Base-by-base conservation (phyloP, 2,113 vertebrate genomes). In the Toxotes jaculatrix region DNA sequence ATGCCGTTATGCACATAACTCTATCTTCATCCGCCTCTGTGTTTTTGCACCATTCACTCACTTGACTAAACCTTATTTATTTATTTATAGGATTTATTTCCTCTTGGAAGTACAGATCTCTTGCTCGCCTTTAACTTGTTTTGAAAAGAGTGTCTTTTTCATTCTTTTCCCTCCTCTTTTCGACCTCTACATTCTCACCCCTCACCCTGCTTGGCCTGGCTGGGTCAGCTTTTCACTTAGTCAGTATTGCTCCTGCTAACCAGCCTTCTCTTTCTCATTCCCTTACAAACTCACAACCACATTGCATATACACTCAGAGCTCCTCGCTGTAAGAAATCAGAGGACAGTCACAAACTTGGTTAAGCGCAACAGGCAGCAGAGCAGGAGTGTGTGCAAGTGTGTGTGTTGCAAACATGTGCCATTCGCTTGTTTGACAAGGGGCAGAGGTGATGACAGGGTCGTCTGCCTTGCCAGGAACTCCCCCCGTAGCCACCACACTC, bases 361-460 rank as follows among this genome's bases (percentile, higher is more conserved):
- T 53, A n/a, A 65, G 59, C 40, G 7, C 79, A 77, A 59, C 61
- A 74, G 47, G 59, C 72, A 53, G 38, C 12, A 23, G 43, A 55
- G 86, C 73, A 10, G 51, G 47, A 67, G 74, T 76, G 66, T 63
- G 69, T 60, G 60, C 42, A 49, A 73, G 61, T 61, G 79, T 75
- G 42, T 43, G 42, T 43, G 42, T 63, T 55, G 66, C 56, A 53
- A 81, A 53, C 82, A 80, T 82, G 83, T 77, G 75, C 36, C 87
- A 73, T 7, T 85, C 81, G 60, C 82, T 89, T 90, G 90, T 91
- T 89, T 93, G 87, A 91, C 86, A 74, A 71, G 82, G 91, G 89
- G 74, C 89, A 92, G 91, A 90, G 88, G 86, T 92, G 91, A 92
- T 91, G 89, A 92, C 92, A 89, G 89, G 91, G 89, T 93, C 87